A percentile compares a stretch with the other conserved stretches of the same genome.
These are phyloP conservation scores for Carlito syrichta DNA, from an alignment of 2,113 vertebrate species.

Conservation along the genomic window DNA sequence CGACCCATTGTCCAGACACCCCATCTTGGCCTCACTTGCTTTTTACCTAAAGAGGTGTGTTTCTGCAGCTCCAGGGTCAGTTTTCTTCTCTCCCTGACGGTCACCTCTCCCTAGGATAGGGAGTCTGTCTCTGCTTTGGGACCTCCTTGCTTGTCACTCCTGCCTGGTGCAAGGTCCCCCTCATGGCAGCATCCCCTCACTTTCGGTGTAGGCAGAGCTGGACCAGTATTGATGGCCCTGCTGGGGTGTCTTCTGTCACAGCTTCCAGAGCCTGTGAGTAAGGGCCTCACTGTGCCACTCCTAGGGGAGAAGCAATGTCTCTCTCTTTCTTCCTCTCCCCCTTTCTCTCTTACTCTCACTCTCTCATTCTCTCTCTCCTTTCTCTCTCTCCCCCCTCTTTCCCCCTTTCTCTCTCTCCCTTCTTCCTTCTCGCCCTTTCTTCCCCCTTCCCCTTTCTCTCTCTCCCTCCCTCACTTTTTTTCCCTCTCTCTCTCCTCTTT, in stretches of 20 bases:
- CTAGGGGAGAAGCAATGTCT: neutral
- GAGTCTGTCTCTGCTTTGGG: neutral
- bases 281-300: neutral
- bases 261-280: neutral
- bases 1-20: too few species aligned
- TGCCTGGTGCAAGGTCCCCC: rapidly evolving
- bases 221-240: rapidly evolving
- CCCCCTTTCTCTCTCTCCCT: neutral
- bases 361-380: neutral
- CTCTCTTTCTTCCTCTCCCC: neutral
- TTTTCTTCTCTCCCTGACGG: neutral
- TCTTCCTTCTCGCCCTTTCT: too few species aligned
- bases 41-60: neutral
- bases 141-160: neutral
- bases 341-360: neutral
- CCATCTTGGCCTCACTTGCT: neutral
- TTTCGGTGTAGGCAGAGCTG: neutral
- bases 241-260: too few species aligned
- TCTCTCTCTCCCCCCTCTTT: too few species aligned
- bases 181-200: rapidly evolving
- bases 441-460: neutral
- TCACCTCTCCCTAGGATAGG: neutral
- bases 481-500: neutral
- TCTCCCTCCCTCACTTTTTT: neutral
- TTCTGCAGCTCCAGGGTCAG: neutral